Evolutionary conservation across 1,140 invertebrate genomes (phyloP).

Genomic region (Drosophila pruinosa): DNA sequence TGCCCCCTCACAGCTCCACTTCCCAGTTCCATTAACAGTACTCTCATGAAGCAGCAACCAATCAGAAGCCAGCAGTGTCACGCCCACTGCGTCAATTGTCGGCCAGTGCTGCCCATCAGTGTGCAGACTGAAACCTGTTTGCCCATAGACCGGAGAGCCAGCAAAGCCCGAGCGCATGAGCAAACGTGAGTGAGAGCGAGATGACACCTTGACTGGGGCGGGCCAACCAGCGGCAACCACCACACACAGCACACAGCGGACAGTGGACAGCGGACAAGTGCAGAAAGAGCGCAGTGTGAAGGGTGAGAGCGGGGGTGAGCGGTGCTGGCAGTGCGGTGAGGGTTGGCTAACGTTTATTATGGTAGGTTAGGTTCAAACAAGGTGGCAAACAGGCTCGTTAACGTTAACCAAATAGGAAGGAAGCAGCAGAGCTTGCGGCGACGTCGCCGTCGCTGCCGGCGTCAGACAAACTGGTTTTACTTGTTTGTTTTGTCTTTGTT

Average conservation of each 20-base stretch:
- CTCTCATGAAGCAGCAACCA: slow-evolving; percentile 35
- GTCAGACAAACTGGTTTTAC: slow-evolving; percentile 73
- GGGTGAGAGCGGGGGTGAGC: slow-evolving; percentile 19
- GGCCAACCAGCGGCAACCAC: slow-evolving; percentile 41
- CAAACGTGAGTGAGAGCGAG: slow-evolving; percentile 26
- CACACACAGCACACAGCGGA: background rate
- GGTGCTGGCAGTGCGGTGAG: slow-evolving; percentile 3
- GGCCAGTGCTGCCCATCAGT: slow-evolving; percentile 70
- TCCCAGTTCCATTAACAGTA: background rate
- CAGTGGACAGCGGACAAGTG: background rate
- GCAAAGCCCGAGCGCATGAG: slow-evolving; percentile 34
- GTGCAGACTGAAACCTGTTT: slow-evolving; percentile 60
- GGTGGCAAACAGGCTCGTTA: slow-evolving; percentile 79
- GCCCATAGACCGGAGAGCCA: slow-evolving; percentile 28
- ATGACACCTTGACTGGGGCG: slow-evolving; percentile 24
- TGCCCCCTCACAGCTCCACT: background rate
- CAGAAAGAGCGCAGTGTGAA: background rate
- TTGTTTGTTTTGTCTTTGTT: slow-evolving; percentile 29
- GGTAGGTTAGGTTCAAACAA: slow-evolving; percentile 82
- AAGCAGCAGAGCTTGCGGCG: slow-evolving; percentile 37
- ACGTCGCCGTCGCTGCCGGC: slow-evolving; percentile 17
- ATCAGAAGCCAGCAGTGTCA: slow-evolving; percentile 43
- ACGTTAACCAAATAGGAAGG: slow-evolving; percentile 77
- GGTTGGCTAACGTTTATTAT: slow-evolving; percentile 60
- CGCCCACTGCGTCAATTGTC: slow-evolving; percentile 55